These are phyloP conservation scores for Synanceia verrucosa DNA, from an alignment of 2,797 vertebrate species.

Conservation along the genomic window DNA sequence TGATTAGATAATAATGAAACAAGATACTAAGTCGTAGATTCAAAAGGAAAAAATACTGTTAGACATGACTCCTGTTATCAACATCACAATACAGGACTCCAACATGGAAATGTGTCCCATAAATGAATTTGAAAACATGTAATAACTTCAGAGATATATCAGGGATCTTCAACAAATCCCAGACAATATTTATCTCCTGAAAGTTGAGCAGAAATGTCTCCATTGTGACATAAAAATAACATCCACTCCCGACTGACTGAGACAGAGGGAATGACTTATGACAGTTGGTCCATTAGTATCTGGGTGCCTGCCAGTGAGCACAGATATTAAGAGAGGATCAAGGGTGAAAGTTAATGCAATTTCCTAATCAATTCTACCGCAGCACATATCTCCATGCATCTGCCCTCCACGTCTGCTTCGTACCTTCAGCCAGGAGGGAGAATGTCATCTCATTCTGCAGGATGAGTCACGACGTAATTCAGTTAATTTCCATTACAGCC, in stretches of 20 bases:
- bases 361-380: constrained; percentile 70
- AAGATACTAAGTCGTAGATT: too few species aligned
- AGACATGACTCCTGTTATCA: not conserved
- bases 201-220: not conserved
- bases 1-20: not conserved
- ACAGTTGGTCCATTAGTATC: constrained; percentile 72
- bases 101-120: not conserved
- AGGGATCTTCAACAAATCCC: not conserved
- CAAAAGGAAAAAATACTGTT: not conserved
- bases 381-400: constrained; percentile 57
- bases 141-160: not conserved
- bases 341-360: constrained; percentile 77
- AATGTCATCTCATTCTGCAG: constrained; percentile 20
- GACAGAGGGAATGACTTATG: constrained; percentile 59
- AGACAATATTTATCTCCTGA: not conserved
- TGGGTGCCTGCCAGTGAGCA: constrained; percentile 63
- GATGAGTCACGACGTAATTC: constrained; percentile 56
- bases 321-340: constrained; percentile 9
- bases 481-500: constrained; percentile 38
- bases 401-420: constrained; percentile 45
- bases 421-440: constrained; percentile 3
- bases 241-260: not conserved
- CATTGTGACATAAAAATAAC: not conserved
- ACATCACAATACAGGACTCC: not conserved
- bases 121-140: not conserved